Base-by-base conservation (phyloP, 2,888 invertebrate genomes). In the Trissoscelio sp. region DNA sequence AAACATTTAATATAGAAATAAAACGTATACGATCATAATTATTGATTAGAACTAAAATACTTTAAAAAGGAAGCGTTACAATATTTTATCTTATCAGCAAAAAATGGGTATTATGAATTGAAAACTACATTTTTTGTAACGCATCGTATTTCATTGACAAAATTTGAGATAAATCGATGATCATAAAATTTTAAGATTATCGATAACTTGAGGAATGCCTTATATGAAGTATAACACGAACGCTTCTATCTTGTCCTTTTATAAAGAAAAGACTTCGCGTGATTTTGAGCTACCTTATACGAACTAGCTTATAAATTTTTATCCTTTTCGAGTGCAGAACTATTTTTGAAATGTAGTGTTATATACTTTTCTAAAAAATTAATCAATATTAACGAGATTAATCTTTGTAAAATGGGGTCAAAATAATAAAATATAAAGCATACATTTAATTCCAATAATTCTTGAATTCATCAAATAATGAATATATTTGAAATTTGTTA, bases 141-240 rank as follows among this genome's bases (percentile, higher is more conserved):
- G 3, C 5, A 42, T 53, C 16, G 31, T 20, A 42, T 57, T 69
- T 44, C 42, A 67, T 44, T 57, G 31, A 14, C n/a, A 34, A 57
- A 62, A 69, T 57, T 44, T 57, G 28, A 46, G 69, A 46, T 55
- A 55, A 69, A 55, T 69, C 57, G 69, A 69, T 57, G 57, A 57
- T 57, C 69, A 57, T 69, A 69, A 69, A 69, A 69, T 57, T 69
- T 69, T 69, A 57, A 69, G 69, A 69, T 69, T n/a, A 12, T 14
- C 44, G 69, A 57, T 69, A 66, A 46, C 55, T 69, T 46, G 31
- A 53, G 44, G 57, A 57, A 69, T 57, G 57, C 42, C 44, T 55
- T 42, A 57, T 44, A 46, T 46, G 69, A 69, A 69, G 69, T 46
- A 44, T 57, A 46, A 69, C 57, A 34, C 18, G 44, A 28, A 18